These are phyloP conservation scores for Prionace glauca DNA, from an alignment of 2,797 vertebrate species.

Conservation along the genomic window DNA sequence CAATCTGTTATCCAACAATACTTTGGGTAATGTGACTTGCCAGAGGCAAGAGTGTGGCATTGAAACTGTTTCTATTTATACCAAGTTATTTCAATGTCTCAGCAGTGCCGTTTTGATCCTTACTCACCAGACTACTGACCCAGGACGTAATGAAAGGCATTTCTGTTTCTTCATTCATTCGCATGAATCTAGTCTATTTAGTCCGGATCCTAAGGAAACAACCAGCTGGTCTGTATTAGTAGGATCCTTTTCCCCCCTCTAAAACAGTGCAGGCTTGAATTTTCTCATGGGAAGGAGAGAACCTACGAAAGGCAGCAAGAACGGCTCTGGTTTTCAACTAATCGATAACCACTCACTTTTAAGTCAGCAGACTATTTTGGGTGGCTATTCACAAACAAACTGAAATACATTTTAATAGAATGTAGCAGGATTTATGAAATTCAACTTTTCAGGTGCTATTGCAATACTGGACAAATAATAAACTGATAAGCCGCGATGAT, in stretches of 20 bases:
- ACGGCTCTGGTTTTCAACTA: constrained; percentile 45
- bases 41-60: constrained; percentile 54
- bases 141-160: constrained; percentile 77
- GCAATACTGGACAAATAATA: neutral
- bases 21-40: constrained; percentile 42
- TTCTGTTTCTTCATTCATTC: constrained; percentile 70
- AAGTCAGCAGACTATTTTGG: neutral
- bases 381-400: neutral
- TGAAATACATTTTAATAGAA: neutral
- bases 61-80: constrained; percentile 68
- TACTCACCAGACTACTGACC: constrained; percentile 68
- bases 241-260: constrained; percentile 50
- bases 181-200: constrained; percentile 58
- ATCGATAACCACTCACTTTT: neutral
- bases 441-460: neutral
- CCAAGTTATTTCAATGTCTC: constrained; percentile 64
- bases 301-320: constrained; percentile 48
- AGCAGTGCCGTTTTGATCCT: constrained; percentile 63
- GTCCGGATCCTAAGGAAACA: constrained; percentile 59
- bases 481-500: neutral
- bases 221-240: constrained; percentile 62
- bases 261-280: constrained; percentile 49
- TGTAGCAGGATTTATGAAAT: neutral
- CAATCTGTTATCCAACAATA: constrained; percentile 31
- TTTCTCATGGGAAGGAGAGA: constrained; percentile 70